These are phyloP conservation scores for Enteromius argenteus DNA, from an alignment of 2,797 vertebrate species.

Conservation along the genomic window DNA sequence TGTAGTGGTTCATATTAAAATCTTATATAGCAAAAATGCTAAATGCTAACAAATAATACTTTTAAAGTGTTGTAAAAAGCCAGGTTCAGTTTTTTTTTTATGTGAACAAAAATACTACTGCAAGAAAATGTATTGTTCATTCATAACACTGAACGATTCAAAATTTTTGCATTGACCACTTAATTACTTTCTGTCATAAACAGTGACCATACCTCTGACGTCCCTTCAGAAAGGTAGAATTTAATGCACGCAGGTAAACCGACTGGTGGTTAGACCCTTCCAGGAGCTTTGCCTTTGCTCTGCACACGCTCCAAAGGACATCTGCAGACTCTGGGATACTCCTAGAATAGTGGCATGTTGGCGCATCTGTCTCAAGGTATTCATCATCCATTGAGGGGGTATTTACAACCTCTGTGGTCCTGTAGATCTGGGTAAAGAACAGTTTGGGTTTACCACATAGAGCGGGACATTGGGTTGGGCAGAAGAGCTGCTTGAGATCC, in stretches of 20 bases:
- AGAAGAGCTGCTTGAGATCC: constrained; percentile 78
- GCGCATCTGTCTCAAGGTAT: constrained; percentile 81
- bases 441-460: constrained; percentile 91
- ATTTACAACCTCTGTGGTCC: constrained; percentile 57
- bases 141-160: background rate
- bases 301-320: constrained; percentile 90
- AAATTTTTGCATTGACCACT: background rate
- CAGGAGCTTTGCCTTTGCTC: constrained; percentile 75
- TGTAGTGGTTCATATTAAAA: too few species aligned
- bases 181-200: background rate
- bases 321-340: constrained; percentile 83
- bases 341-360: background rate
- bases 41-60: background rate
- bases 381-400: constrained; percentile 55
- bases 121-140: background rate
- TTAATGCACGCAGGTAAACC: constrained; percentile 80
- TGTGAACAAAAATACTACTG: background rate
- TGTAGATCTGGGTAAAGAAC: constrained; percentile 92
- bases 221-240: constrained; percentile 74
- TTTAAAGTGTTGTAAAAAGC: background rate
- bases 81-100: background rate
- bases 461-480: constrained; percentile 77
- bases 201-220: constrained; percentile 67
- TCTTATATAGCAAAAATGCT: too few species aligned
- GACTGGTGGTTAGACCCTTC: constrained; percentile 71